A percentile compares a stretch with the other conserved stretches of the same genome.
Conservation (phyloP, 2,797 vertebrate species). For the Silurus aristotelis region DNA sequence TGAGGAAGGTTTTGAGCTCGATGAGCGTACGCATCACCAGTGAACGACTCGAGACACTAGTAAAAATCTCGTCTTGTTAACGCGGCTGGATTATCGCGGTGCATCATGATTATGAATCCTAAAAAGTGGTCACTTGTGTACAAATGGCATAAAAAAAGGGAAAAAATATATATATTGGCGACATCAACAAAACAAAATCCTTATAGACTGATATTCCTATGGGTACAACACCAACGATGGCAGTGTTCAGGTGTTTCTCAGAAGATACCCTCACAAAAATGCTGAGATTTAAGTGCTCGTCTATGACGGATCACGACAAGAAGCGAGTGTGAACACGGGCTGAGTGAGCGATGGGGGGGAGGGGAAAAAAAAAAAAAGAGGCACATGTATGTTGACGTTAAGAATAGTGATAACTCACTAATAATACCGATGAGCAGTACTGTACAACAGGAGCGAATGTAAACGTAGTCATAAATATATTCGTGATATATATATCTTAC, state of each 20-base stretch:
- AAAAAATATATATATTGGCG: not conserved
- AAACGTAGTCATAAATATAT: slow-evolving; percentile 82
- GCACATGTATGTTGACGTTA: slow-evolving; percentile 49
- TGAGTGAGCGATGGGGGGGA: not conserved
- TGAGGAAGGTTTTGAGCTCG: not conserved
- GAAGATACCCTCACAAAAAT: slow-evolving; percentile 15
- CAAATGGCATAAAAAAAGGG: slow-evolving; percentile 3
- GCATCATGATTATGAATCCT: not conserved
- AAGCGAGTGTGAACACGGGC: not conserved
- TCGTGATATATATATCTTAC: slow-evolving; percentile 71
- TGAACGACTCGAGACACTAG: not conserved
- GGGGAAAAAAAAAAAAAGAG: not conserved
- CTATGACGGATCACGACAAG: not conserved
- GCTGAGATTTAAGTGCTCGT: slow-evolving; percentile 9
- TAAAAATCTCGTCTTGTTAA: not conserved
- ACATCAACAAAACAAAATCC: slow-evolving; percentile 30
- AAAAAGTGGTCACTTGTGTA: slow-evolving; percentile 12
- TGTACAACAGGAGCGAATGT: slow-evolving; percentile 66
- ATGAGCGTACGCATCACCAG: not conserved
- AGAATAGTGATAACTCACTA: slow-evolving; percentile 58
- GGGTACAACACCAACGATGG: slow-evolving; percentile 49
- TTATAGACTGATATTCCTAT: slow-evolving; percentile 33
- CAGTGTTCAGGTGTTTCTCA: slow-evolving; percentile 50
- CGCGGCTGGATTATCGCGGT: not conserved
- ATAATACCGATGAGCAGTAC: slow-evolving; percentile 61